Conservation (phyloP, 2,797 vertebrate species). For the Eulemur coronatus region DNA sequence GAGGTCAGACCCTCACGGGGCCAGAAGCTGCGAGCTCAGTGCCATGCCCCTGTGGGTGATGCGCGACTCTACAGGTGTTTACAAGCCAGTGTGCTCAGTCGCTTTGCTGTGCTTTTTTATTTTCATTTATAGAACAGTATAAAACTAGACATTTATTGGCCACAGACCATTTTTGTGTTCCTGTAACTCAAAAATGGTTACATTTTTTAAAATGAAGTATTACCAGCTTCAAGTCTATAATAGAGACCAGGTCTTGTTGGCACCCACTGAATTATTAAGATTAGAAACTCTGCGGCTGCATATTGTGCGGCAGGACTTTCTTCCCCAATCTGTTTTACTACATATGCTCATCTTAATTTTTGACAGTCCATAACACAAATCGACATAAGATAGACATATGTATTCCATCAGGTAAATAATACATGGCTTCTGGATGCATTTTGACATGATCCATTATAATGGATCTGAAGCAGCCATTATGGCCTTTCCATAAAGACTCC, state of each 20-base stretch:
- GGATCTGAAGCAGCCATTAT: neutral
- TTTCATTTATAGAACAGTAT: slow-evolving; percentile 58
- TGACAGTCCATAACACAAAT: neutral
- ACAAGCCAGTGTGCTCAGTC: neutral
- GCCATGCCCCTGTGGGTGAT: neutral
- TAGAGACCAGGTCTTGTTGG: slow-evolving; percentile 6
- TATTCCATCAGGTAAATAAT: slow-evolving; percentile 8
- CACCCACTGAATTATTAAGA: slow-evolving; percentile 41
- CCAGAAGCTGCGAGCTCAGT: neutral
- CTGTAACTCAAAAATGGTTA: slow-evolving; percentile 54
- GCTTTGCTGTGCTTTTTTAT: neutral
- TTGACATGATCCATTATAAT: neutral
- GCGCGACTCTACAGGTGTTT: neutral
- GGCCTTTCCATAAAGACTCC: neutral
- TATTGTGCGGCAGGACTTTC: accelerated
- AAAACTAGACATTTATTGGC: slow-evolving; percentile 64
- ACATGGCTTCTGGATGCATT: neutral
- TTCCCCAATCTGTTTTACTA: neutral
- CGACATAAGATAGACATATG: neutral
- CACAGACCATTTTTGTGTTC: slow-evolving; percentile 49
- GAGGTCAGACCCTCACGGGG: neutral
- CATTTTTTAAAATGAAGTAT: slow-evolving; percentile 56
- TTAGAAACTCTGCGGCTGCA: neutral
- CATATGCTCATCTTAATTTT: neutral
- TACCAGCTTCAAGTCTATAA: neutral